Conservation (phyloP, 2,888 invertebrate species). For the Teleiodes luculella region DNA sequence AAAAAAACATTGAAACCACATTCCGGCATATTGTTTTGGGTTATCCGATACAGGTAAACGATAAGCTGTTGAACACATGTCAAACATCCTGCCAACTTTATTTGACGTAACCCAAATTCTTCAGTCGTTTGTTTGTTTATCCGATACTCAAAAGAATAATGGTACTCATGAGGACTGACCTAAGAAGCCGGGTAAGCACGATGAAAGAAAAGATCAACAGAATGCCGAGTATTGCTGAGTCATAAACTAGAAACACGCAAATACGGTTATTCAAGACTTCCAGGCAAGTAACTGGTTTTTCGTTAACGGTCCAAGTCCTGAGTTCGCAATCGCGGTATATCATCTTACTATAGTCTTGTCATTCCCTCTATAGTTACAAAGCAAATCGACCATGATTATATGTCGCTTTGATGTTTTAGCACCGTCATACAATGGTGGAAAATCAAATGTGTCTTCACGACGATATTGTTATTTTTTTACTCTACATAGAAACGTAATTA, state of each 20-base stretch:
- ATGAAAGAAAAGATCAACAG: too few species aligned
- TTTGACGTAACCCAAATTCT: too few species aligned
- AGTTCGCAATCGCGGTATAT: neutral
- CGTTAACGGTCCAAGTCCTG: neutral
- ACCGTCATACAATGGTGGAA: conserved; percentile 35
- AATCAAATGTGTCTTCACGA: conserved; percentile 26
- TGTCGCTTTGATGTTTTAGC: conserved; percentile 24
- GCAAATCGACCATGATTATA: conserved; percentile 25
- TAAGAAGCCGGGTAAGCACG: too few species aligned
- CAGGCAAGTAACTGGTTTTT: conserved; percentile 1
- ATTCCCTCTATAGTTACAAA: conserved; percentile 33
- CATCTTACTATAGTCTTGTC: conserved; percentile 28
- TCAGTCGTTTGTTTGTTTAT: too few species aligned
- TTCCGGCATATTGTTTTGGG: too few species aligned
- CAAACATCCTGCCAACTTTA: too few species aligned
- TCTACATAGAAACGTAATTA: too few species aligned
- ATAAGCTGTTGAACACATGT: too few species aligned
- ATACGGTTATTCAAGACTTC: neutral
- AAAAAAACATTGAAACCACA: too few species aligned
- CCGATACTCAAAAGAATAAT: too few species aligned
- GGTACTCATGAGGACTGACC: too few species aligned
- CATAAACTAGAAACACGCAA: neutral
- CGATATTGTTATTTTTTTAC: neutral
- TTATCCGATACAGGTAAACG: too few species aligned
- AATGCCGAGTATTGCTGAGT: neutral